Conservation (phyloP, 2,888 invertebrate genomes). For the Tipula helvola region DNA sequence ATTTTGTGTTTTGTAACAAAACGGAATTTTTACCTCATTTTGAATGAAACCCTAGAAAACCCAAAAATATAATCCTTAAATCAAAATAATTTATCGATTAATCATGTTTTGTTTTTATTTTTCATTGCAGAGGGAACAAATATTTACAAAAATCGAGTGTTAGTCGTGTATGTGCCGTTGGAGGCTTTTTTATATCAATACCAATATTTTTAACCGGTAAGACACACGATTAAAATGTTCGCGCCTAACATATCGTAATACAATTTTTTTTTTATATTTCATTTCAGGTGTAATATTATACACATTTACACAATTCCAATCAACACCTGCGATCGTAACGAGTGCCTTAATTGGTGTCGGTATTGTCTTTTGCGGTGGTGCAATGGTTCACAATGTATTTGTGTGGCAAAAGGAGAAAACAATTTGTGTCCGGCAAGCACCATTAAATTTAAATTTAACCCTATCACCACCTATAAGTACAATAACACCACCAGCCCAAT, state of each 20-base stretch:
- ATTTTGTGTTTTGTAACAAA: too few species aligned
- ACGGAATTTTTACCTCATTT: too few species aligned
- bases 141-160: conserved; percentile 86
- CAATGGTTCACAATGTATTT: conserved; percentile 89
- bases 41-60: too few species aligned
- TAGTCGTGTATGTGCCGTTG: conserved; percentile 81
- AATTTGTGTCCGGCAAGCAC: conserved; percentile 49
- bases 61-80: too few species aligned
- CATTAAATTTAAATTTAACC: conserved; percentile 26
- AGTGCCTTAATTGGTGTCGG: conserved; percentile 84
- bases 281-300: conserved; percentile 74
- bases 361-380: conserved; percentile 82
- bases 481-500: conserved; percentile 24
- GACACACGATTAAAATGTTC: conserved; percentile 16
- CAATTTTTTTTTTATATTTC: background rate
- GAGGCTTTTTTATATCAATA: conserved; percentile 89
- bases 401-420: conserved; percentile 89
- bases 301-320: conserved; percentile 85
- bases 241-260: background rate
- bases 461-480: conserved; percentile 25
- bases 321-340: conserved; percentile 82
- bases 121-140: conserved; percentile 66
- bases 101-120: background rate
- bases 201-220: conserved; percentile 86
- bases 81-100: background rate